Conservation (phyloP, 1,140 invertebrate genomes). For the Neodiprion virginianus region DNA sequence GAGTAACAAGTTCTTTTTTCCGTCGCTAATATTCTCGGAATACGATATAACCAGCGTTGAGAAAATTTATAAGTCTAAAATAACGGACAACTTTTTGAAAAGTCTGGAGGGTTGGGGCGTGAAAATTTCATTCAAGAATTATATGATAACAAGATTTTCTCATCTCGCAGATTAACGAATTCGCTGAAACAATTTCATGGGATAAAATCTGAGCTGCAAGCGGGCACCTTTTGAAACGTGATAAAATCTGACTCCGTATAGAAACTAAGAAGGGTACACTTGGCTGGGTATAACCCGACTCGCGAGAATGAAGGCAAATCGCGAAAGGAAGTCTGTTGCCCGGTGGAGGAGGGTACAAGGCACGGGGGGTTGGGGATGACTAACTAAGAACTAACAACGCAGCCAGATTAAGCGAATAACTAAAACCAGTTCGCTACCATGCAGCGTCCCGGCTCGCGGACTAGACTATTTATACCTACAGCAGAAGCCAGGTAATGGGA, state of each 20-base stretch:
- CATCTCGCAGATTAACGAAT: too few species aligned
- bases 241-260: background rate
- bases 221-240: background rate
- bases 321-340: background rate
- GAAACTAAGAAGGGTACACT: background rate
- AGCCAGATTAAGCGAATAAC: conserved; percentile 5
- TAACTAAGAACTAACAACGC: background rate
- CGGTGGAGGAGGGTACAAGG: background rate
- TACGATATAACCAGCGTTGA: too few species aligned
- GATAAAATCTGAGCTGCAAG: too few species aligned
- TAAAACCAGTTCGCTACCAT: conserved; percentile 5
- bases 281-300: background rate
- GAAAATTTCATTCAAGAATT: too few species aligned
- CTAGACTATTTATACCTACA: background rate
- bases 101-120: too few species aligned
- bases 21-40: too few species aligned
- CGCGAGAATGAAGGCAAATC: background rate
- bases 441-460: background rate
- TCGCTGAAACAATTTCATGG: too few species aligned
- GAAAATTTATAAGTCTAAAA: too few species aligned
- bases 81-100: too few species aligned
- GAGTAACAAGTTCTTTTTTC: too few species aligned
- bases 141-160: too few species aligned
- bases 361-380: background rate
- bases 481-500: conserved; percentile 1